phyloP scores from a whole-genome alignment of 2,797 vertebrate species.

The Gobionotothen gibberifrons region DNA sequence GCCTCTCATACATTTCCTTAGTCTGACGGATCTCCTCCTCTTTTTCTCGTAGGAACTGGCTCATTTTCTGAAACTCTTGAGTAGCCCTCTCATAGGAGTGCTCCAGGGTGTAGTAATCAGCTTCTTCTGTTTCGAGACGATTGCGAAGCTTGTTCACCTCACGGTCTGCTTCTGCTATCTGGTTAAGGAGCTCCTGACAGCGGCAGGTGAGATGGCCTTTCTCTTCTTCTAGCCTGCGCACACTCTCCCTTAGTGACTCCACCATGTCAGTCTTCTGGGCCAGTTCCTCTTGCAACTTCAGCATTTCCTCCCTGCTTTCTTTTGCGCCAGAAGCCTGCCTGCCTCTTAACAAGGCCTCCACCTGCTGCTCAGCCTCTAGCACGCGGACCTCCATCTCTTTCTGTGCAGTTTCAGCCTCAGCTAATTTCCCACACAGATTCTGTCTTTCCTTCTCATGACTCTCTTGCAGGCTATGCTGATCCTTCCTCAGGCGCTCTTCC shows the following conservation, averaged over 20 bases:
- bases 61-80: constrained; percentile 89
- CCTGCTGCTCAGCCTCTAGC: constrained; percentile 88
- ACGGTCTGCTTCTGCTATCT: constrained; percentile 87
- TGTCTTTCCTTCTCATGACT: constrained; percentile 92
- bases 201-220: constrained; percentile 87
- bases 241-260: constrained; percentile 87
- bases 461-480: constrained; percentile 87
- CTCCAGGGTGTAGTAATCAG: constrained; percentile 89
- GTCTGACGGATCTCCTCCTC: constrained; percentile 91
- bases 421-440: constrained; percentile 86
- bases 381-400: constrained; percentile 88
- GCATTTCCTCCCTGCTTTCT: constrained; percentile 85
- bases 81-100: constrained; percentile 88
- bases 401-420: constrained; percentile 87
- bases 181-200: constrained; percentile 93
- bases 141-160: constrained; percentile 89
- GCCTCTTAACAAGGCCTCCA: constrained; percentile 90
- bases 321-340: constrained; percentile 81
- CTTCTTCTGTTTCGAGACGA: constrained; percentile 87
- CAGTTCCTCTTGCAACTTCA: constrained; percentile 90
- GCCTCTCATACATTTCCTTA: constrained; percentile 89
- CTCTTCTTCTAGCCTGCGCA: constrained; percentile 89
- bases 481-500: constrained; percentile 91
- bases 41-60: constrained; percentile 88
- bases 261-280: constrained; percentile 84